Evolutionary conservation across 2,113 vertebrate species (phyloP), one percentile per base, ranked within the genome.

Genomic region (Dicrurus megarhynchus): DNA sequence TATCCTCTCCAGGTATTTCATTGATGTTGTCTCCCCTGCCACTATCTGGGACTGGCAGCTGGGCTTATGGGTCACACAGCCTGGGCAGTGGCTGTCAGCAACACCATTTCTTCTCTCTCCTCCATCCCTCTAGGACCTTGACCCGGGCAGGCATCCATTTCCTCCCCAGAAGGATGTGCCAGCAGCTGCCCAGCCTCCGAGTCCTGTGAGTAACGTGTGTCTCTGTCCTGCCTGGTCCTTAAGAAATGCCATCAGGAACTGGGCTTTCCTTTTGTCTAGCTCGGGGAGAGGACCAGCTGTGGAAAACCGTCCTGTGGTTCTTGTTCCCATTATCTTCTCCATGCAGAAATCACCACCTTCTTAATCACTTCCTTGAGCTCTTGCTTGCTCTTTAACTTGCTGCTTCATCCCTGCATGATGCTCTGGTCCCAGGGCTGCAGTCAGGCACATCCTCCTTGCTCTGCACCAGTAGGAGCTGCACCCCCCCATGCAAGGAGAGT

Each of bases 171-270:
- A 98, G 98, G 82, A 98, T 99, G 95, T 99, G 99, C 95, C 99
- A 99, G 91, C 99, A 99, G 97, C 98, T 99, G 89, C 98, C 99
- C 97, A 98, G 96, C 94, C 98, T 99, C 85, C 98, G 98, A 96
- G 97, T 99, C 82, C 98, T 99, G 99, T 99, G 96, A 99, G 99
- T 99, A 94, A 60, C 26, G 4, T 1, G 1, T 23, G 56, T 35
- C 57, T 47, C 49, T 89, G 4, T 55, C 23, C 71, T 92, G 11
- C 32, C 52, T 67, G 37, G 2, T n/a, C 37, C 59, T 69, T 53
- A 41, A 30, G 24, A 81, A 46, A 35, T 23, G 11, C 53, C 22
- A 2, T 52, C 27, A 74, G 73, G 42, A 84, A 3, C 39, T 3
- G 1, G 10, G 28, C 11, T 73, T 64, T 37, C 32, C 42, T 64